Base-by-base conservation (phyloP, 2,113 vertebrate species). In the Dipodomys stephensi region DNA sequence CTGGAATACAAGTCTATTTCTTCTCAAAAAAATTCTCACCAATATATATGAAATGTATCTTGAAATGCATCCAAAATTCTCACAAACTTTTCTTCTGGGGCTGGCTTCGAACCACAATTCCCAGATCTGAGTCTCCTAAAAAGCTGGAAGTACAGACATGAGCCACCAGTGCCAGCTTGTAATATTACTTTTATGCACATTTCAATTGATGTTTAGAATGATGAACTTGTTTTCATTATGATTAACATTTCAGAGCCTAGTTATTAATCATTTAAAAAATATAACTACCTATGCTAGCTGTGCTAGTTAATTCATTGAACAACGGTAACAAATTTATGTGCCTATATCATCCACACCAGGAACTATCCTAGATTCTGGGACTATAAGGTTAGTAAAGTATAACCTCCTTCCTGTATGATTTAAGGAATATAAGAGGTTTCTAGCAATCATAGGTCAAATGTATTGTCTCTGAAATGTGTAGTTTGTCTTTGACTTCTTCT, bases 21-120 rank as follows among this genome's bases (percentile, higher is more conserved):
- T 79, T 71, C 73, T 76, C 73, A 49, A 57, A 94, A 39, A 74
- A 28, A 87, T 82, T 95, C 64, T 72, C 18, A 28, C 84, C 91
- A 67, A 89, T 80, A 60, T 15, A 92, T 87, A 72, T 39, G 19
- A 82, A 91, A 94, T 65, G 49, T 60, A 79, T 91, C 65, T 82
- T 78, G 53, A 57, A 57, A 57, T 57, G 53, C 15, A 57, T 18
- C 53, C 15, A 57, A 57, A 57, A 57, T 11, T 57, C 53, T 57
- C 53, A 57, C 15, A 57, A 57, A 18, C 4, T 49, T 49, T 49
- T 49, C 49, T 57, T 57, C 53, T 4, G 15, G 15, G 53, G 53
- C 53, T 57, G 53, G 53, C 53, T 57, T 57, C 15, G 53, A 57
- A 57, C 49, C 49, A 49, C 15, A 57, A 16, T 57, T 57, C 53